Base-by-base conservation (phyloP, 2,797 vertebrate species). In the Pseudopleuronectes americanus region DNA sequence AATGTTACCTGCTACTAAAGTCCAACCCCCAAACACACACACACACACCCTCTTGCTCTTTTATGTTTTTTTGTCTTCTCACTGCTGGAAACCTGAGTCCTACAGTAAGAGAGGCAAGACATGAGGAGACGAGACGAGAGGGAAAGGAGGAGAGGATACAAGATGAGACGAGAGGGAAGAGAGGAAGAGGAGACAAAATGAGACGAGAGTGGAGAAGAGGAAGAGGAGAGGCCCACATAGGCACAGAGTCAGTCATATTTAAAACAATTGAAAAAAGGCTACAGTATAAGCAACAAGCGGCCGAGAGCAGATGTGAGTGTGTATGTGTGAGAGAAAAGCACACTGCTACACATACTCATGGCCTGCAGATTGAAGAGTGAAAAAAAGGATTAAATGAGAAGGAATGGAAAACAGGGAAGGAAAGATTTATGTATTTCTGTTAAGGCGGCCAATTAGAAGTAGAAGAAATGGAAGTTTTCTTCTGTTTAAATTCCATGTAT, bases 1-100 rank as follows among this genome's bases (percentile, higher is more conserved):
- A 81, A 68, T 2, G 17, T 65, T 84, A 84, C 80, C 81, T 83
- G 71, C 68, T 71, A 71, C 62, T 64, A 60, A 70, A 74, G 71
- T 59, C 81, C 68, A 74, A 76, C 33, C 68, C 67, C 28, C 54
- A 58, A 33, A 38, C 36, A 38, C 36, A 61, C 65, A 38, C 36
- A 38, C 36, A 61, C 65, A 59, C 62, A 45, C 65, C 26, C 54
- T 16, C 31, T n/a, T 33, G 52, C 26, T 45, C 31, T 64, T 53
- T 64, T 24, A 17, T 28, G 48, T 64, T 53, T 16, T 64, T 69
- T 38, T 13, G 36, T 63, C 59, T 53, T 28, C 33, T 66, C 54
- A 59, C 67, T 53, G 8, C 47, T 6, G 6, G 36, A 65, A 79
- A 69, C 62, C 51, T 17, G 49, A 81, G 63, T 55, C 53, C 54